Conservation (phyloP, 2,797 vertebrate species). For the Furcifer pardalis region DNA sequence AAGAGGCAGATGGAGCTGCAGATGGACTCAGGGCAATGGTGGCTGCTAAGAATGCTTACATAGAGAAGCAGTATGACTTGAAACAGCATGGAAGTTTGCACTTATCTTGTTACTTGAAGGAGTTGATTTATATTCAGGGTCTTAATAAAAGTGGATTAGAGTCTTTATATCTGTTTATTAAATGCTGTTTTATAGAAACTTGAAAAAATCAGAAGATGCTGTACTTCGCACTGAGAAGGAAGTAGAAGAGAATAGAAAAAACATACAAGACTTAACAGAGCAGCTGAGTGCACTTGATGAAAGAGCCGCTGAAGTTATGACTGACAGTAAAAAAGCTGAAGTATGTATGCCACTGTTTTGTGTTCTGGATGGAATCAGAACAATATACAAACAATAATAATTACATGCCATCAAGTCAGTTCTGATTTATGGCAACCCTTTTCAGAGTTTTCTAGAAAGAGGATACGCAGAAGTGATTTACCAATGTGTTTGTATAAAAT, state of each 20-base stretch:
- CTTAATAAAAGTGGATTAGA: neutral
- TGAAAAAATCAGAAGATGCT: conserved; percentile 89
- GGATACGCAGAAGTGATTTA: no score
- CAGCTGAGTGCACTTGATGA: conserved; percentile 87
- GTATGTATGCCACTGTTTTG: conserved; percentile 63
- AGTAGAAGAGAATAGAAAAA: conserved; percentile 81
- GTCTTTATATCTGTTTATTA: neutral
- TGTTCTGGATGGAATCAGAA: neutral
- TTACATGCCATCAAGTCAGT: no score
- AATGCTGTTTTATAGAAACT: conserved; percentile 79
- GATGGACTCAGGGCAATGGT: neutral
- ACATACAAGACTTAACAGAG: conserved; percentile 78
- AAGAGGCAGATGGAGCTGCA: neutral
- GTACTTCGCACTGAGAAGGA: conserved; percentile 81
- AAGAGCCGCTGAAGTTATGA: conserved; percentile 85
- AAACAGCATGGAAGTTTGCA: neutral
- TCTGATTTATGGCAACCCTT: no score
- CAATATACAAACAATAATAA: neutral
- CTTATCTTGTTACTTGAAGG: neutral
- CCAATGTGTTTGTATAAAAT: neutral
- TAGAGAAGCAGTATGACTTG: neutral
- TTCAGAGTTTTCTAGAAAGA: no score
- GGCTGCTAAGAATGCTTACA: neutral
- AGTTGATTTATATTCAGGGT: neutral
- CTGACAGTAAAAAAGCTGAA: conserved; percentile 85